phyloP scores from a whole-genome alignment of 2,797 vertebrate species.

The Poeciliopsis infans region DNA sequence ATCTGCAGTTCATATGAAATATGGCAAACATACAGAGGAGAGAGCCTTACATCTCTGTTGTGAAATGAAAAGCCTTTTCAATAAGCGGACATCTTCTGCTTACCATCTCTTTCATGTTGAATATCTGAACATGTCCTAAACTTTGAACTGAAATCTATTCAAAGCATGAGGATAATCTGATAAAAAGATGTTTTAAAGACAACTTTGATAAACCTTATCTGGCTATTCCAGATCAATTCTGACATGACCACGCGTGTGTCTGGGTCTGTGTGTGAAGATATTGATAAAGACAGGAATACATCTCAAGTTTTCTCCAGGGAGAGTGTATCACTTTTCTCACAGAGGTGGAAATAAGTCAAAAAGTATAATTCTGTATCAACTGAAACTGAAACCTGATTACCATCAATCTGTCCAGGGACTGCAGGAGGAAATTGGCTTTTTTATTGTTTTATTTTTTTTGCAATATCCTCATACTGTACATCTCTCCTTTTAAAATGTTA shows the following conservation, averaged over 20 bases:
- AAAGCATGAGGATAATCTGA: conserved; percentile 44
- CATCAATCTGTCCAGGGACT: too few species aligned
- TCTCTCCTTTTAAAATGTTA: too few species aligned
- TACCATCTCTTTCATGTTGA: conserved; percentile 36
- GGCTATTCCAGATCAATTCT: conserved; percentile 31
- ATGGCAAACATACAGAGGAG: conserved; percentile 38
- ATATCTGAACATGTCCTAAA: conserved; percentile 47
- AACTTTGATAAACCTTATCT: conserved; percentile 47
- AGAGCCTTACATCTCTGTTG: conserved; percentile 46
- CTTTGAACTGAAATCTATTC: conserved; percentile 35
- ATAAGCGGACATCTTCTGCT: conserved; percentile 49
- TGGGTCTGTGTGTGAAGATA: conserved; percentile 26
- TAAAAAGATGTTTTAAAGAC: conserved; percentile 52
- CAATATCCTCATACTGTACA: too few species aligned
- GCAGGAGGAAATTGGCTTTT: too few species aligned
- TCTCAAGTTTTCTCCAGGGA: conserved; percentile 7
- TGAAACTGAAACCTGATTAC: conserved; percentile 22
- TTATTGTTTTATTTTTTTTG: too few species aligned
- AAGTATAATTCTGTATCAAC: conserved; percentile 30
- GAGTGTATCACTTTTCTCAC: conserved; percentile 24
- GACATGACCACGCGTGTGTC: conserved; percentile 14
- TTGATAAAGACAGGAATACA: conserved; percentile 39
- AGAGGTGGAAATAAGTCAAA: conserved; percentile 18
- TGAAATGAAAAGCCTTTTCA: conserved; percentile 66
- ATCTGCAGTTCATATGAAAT: conserved; percentile 57